Percentiles rank a stretch among this genome's conserved stretches.
Evolutionary conservation across 2,888 invertebrate genomes (phyloP).

Genomic region (Ecdyonurus torrentis): DNA sequence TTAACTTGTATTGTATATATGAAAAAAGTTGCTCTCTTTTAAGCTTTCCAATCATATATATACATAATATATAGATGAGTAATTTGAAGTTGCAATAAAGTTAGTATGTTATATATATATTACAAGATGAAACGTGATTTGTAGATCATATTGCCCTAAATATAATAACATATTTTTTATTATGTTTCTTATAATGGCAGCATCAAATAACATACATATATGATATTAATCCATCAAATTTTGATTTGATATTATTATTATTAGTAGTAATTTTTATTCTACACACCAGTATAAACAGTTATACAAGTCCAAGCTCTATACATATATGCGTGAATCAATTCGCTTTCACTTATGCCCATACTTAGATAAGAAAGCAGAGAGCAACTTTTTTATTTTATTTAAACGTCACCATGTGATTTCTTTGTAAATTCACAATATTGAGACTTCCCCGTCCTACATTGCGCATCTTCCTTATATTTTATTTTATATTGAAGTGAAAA

Average conservation of each 20-base stretch:
- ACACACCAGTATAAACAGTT: background rate
- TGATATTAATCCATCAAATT: too few relatives aligned
- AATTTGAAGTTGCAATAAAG: background rate
- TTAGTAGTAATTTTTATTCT: too few relatives aligned
- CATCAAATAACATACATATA: background rate
- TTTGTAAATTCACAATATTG: too few relatives aligned
- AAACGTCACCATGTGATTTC: too few relatives aligned
- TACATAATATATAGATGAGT: background rate
- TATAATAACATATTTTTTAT: too few relatives aligned
- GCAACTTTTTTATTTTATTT: too few relatives aligned
- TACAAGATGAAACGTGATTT: background rate
- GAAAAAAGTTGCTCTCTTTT: background rate
- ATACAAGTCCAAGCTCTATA: background rate
- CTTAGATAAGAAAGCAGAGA: background rate
- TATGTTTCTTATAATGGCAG: too few relatives aligned
- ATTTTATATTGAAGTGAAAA: too few relatives aligned
- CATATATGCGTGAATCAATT: background rate
- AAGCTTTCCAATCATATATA: background rate
- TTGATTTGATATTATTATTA: too few relatives aligned
- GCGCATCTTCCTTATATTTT: too few relatives aligned
- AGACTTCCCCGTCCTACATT: too few relatives aligned
- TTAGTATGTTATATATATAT: background rate
- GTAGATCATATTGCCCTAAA: background rate
- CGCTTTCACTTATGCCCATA: constrained; percentile 3
- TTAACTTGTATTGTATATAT: too few relatives aligned